These are phyloP conservation scores for Barbus barbus DNA, from an alignment of 2,113 vertebrate genomes.

Conservation along the genomic window DNA sequence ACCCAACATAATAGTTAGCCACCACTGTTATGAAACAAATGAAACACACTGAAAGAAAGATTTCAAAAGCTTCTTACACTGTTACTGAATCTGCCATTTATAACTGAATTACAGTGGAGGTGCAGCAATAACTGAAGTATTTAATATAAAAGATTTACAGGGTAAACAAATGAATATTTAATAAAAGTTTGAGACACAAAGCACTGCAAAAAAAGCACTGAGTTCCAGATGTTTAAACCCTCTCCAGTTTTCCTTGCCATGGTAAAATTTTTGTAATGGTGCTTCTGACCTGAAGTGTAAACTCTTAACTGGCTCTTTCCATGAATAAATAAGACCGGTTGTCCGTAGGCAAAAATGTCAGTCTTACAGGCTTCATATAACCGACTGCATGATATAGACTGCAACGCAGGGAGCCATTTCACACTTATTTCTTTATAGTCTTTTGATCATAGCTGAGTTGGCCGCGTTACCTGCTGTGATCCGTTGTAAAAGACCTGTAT, in stretches of 20 bases:
- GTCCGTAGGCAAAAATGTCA: background rate
- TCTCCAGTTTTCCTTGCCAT: background rate
- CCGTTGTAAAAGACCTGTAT: slow-evolving; percentile 28
- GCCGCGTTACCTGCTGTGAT: slow-evolving; percentile 22
- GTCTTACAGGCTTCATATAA: slow-evolving; percentile 23
- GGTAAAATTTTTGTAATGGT: background rate
- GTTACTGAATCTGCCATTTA: background rate
- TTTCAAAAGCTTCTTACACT: background rate
- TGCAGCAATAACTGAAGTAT: no score
- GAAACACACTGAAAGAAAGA: background rate
- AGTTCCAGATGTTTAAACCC: background rate
- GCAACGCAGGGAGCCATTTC: slow-evolving; percentile 66
- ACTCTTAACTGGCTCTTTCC: background rate
- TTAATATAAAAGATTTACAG: background rate
- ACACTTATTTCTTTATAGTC: slow-evolving; percentile 66
- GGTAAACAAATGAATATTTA: background rate
- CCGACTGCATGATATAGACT: background rate
- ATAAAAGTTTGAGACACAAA: background rate
- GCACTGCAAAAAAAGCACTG: background rate
- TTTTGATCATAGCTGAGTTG: slow-evolving; percentile 57
- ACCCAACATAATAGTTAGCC: background rate
- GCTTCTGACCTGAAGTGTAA: slow-evolving; percentile 7
- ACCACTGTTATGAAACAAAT: background rate
- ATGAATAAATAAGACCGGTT: background rate
- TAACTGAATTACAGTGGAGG: background rate